A percentile compares a stretch with the other conserved stretches of the same genome.
These are phyloP conservation scores for Plumapathes pennacea DNA, from an alignment of 92 coral and sea anemone genomes.

Conservation along the genomic window DNA sequence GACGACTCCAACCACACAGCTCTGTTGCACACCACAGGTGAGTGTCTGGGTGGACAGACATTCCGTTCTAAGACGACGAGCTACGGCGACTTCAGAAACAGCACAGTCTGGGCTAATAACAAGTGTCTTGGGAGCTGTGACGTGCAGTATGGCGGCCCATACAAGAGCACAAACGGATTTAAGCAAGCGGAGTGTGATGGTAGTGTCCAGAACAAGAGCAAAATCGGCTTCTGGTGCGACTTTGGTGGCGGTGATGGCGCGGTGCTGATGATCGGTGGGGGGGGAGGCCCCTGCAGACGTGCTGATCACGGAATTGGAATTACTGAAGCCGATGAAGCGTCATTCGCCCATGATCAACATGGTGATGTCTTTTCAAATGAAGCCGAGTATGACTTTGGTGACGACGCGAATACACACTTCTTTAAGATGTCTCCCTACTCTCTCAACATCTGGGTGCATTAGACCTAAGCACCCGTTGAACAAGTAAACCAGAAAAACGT, in stretches of 20 bases:
- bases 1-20: no score
- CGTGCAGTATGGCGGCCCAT: no score
- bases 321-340: conserved; percentile 8
- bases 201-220: conserved; percentile 12
- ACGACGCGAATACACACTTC: not conserved
- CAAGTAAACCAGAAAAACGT: no score
- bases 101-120: no score
- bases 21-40: no score
- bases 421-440: conserved; percentile 4
- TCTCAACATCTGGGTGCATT: conserved; percentile 24
- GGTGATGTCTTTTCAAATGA: not conserved
- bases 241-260: conserved; percentile 14
- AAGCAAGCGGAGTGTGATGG: conserved; percentile 27
- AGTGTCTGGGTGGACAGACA: no score
- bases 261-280: conserved; percentile 43
- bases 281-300: conserved; percentile 14
- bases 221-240: conserved; percentile 44
- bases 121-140: no score
- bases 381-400: conserved; percentile 20
- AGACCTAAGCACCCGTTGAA: conserved; percentile 1
- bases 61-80: no score
- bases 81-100: no score
- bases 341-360: not conserved
- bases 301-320: conserved; percentile 39
- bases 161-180: conserved; percentile 47